Evolutionary conservation across 2,113 vertebrate genomes (phyloP).

Genomic region (Ursus arctos): DNA sequence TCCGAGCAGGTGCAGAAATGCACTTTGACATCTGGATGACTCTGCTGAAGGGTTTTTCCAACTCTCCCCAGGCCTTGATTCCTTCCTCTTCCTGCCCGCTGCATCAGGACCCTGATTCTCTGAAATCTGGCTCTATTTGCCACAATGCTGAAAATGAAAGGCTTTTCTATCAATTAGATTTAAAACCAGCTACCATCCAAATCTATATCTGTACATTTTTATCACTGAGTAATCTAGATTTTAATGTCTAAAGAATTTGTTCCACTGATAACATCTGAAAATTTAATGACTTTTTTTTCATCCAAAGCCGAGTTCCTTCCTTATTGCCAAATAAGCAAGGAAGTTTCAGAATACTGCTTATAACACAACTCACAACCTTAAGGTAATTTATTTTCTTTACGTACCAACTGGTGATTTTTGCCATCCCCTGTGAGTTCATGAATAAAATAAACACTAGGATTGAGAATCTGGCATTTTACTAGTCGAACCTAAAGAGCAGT

Average conservation of each 20-base stretch:
- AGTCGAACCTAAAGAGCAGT: neutral
- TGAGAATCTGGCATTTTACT: neutral
- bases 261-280: neutral
- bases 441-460: conserved; percentile 7
- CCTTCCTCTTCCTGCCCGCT: neutral
- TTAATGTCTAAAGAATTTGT: conserved; percentile 31
- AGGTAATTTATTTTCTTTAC: neutral
- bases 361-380: neutral
- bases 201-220: neutral
- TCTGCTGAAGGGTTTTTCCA: neutral
- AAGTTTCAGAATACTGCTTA: neutral
- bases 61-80: neutral
- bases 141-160: neutral
- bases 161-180: neutral
- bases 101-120: neutral
- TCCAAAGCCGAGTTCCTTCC: neutral
- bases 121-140: neutral
- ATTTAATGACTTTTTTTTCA: neutral
- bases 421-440: neutral
- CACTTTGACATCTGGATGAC: neutral
- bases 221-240: conserved; percentile 4
- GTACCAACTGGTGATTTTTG: neutral
- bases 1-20: neutral
- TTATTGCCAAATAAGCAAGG: conserved; percentile 41
- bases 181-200: neutral